Evolutionary conservation across 2,113 vertebrate species (phyloP).

Genomic region (Polypterus bichir): DNA sequence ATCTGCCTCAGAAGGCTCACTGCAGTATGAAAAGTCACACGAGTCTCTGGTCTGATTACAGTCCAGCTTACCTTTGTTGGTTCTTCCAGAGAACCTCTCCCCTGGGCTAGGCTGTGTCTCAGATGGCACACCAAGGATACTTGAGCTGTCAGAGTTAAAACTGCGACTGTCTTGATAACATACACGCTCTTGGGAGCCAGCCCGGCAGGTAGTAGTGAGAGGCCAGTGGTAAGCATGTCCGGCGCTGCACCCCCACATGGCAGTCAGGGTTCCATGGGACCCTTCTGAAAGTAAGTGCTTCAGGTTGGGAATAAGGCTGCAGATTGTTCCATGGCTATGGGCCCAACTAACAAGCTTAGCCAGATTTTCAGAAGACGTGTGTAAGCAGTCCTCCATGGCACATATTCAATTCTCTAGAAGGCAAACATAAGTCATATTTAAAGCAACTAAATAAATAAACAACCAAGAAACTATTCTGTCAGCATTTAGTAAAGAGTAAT

Average conservation of each 20-base stretch:
- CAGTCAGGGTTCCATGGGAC: constrained; percentile 61
- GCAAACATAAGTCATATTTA: too few species aligned
- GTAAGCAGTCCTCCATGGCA: constrained; percentile 76
- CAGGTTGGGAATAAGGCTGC: constrained; percentile 76
- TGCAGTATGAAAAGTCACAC: constrained; percentile 73
- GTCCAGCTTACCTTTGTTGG: constrained; percentile 55
- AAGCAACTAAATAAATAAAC: too few species aligned
- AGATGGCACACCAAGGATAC: constrained; percentile 54
- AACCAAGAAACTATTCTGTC: too few species aligned
- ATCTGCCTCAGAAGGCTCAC: constrained; percentile 63
- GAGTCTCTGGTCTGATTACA: constrained; percentile 59
- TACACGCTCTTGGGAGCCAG: constrained; percentile 57
- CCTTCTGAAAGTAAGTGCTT: constrained; percentile 68
- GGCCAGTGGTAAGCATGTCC: constrained; percentile 87
- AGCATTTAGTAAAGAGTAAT: too few species aligned
- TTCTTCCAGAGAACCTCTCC: constrained; percentile 53
- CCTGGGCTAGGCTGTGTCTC: constrained; percentile 56
- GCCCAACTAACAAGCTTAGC: constrained; percentile 86
- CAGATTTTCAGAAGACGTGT: constrained; percentile 73
- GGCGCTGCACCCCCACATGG: constrained; percentile 72
- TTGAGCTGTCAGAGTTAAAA: constrained; percentile 63
- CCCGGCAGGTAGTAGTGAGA: constrained; percentile 61
- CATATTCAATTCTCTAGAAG: constrained; percentile 31
- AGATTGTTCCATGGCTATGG: constrained; percentile 84
- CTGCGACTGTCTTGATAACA: constrained; percentile 68